A percentile compares a stretch with the other conserved stretches of the same genome.
phyloP scores from a whole-genome alignment of 2,888 invertebrate genomes.

The Dugesia japonica region DNA sequence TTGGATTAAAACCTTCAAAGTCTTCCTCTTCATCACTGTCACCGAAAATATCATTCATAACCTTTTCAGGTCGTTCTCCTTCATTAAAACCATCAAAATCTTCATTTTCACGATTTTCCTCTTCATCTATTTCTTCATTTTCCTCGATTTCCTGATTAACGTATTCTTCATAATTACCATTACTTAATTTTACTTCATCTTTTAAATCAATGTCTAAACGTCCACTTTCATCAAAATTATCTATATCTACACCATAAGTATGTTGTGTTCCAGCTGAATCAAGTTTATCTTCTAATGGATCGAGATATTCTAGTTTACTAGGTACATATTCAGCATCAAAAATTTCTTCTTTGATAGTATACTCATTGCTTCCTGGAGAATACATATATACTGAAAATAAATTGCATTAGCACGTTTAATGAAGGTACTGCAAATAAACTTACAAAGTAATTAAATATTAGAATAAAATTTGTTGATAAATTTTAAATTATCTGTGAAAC shows the following conservation, averaged over 20 bases:
- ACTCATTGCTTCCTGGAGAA: not conserved
- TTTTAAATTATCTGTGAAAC: too few relatives aligned
- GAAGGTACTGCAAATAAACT: too few relatives aligned
- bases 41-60: slow-evolving; percentile 48
- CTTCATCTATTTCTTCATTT: not conserved
- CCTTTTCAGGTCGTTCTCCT: not conserved
- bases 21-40: slow-evolving; percentile 50
- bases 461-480: too few relatives aligned
- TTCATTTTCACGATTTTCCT: not conserved
- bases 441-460: too few relatives aligned
- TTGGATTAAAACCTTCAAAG: slow-evolving; percentile 42
- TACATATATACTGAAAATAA: not conserved
- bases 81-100: not conserved
- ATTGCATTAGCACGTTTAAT: too few relatives aligned
- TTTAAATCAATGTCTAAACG: not conserved
- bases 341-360: not conserved
- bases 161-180: not conserved
- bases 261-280: not conserved
- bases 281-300: not conserved
- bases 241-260: not conserved
- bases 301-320: not conserved
- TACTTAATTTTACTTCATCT: not conserved
- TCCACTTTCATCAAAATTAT: not conserved
- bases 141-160: not conserved
- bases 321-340: not conserved